These are phyloP conservation scores for Caretta caretta DNA, from an alignment of 2,113 vertebrate species.

Conservation along the genomic window DNA sequence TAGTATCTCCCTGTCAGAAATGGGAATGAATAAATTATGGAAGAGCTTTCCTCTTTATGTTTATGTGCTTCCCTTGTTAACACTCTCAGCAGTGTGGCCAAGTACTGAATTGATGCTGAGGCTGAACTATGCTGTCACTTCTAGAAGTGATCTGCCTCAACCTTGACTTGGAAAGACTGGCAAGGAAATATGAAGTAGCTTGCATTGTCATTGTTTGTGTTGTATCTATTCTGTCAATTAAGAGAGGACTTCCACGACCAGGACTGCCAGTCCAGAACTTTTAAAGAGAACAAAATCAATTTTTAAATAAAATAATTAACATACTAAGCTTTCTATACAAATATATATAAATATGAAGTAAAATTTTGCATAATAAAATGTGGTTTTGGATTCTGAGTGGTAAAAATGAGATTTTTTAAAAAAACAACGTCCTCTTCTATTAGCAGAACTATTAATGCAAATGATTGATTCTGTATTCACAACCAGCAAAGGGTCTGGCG, in stretches of 20 bases:
- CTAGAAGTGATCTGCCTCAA: neutral
- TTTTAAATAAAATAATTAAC: neutral
- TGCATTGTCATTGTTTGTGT: neutral
- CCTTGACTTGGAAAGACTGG: rapidly evolving
- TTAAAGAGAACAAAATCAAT: neutral
- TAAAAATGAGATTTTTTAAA: slow-evolving; percentile 25
- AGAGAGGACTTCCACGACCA: neutral
- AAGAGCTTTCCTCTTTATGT: too few relatives aligned
- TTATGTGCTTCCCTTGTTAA: neutral
- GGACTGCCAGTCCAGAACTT: neutral
- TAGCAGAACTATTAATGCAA: neutral
- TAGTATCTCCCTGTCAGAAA: slow-evolving; percentile 1
- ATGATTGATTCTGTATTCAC: neutral
- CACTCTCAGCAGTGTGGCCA: rapidly evolving
- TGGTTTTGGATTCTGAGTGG: neutral
- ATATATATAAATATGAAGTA: slow-evolving; percentile 37
- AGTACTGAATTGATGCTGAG: neutral
- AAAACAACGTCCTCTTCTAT: neutral
- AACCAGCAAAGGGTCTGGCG: neutral
- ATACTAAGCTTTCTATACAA: neutral
- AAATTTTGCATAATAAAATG: neutral
- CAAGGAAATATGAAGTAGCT: neutral
- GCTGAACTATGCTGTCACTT: neutral
- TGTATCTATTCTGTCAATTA: slow-evolving; percentile 6
- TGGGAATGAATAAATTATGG: too few relatives aligned